A percentile compares a stretch with the other conserved stretches of the same genome.
Evolutionary conservation across 2,113 vertebrate genomes (phyloP).

Genomic region (Hypomesus transpacificus): DNA sequence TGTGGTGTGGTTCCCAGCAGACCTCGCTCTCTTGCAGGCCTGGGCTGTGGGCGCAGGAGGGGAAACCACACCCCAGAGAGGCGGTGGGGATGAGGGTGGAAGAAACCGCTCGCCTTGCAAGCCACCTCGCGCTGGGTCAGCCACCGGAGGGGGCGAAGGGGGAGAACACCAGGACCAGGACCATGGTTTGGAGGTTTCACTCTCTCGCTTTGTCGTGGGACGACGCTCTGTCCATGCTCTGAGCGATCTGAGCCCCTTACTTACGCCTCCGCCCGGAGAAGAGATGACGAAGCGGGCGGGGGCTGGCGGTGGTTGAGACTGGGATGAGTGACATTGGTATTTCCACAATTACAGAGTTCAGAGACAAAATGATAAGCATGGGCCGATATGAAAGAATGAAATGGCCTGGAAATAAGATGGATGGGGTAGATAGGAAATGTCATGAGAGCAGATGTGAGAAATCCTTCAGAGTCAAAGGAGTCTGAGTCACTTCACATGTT

Average conservation of each 20-base stretch:
- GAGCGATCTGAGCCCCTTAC: too few species aligned
- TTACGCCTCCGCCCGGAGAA: neutral
- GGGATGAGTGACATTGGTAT: too few species aligned
- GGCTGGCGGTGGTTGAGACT: neutral
- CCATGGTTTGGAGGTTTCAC: neutral
- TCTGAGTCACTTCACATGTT: too few species aligned
- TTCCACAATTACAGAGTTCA: neutral
- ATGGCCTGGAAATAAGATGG: conserved; percentile 18
- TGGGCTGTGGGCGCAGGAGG: conserved; percentile 42
- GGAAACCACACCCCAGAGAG: conserved; percentile 38
- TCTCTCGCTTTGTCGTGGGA: too few species aligned
- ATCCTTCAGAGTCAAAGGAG: too few species aligned
- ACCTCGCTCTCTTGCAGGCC: conserved; percentile 32
- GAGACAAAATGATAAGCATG: neutral
- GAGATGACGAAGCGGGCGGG: too few species aligned
- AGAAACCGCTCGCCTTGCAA: neutral
- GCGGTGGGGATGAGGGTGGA: conserved; percentile 11
- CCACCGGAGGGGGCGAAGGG: neutral
- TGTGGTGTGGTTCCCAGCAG: conserved; percentile 54
- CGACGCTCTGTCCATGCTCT: too few species aligned
- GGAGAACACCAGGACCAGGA: neutral
- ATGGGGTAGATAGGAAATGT: conserved; percentile 28
- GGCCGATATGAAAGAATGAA: conserved; percentile 12
- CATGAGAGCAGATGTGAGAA: neutral
- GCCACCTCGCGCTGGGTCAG: neutral